These are phyloP conservation scores for Phalacrocorax brasilianus DNA, from an alignment of 2,113 vertebrate genomes.

Conservation along the genomic window DNA sequence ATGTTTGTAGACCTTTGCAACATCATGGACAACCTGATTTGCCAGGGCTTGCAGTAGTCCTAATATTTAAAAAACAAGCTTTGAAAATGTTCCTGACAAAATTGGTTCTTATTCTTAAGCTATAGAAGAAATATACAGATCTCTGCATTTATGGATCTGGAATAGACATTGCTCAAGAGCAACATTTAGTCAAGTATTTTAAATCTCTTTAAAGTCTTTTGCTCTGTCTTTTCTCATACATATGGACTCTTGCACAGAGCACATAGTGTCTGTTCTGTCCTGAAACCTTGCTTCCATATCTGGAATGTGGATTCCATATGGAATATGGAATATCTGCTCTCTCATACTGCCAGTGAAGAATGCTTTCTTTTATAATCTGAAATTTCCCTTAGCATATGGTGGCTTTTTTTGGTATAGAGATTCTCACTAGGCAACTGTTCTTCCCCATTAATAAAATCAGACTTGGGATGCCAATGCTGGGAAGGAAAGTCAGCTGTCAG, in stretches of 20 bases:
- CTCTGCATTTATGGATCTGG: background rate
- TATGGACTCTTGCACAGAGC: background rate
- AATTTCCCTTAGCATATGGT: background rate
- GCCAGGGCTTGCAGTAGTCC: background rate
- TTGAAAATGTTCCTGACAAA: background rate
- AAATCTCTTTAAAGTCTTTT: background rate
- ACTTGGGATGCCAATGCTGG: background rate
- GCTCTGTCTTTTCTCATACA: background rate
- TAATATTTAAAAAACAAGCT: background rate
- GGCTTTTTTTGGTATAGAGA: background rate
- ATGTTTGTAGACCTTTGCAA: background rate
- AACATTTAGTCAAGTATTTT: background rate
- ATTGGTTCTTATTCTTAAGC: background rate
- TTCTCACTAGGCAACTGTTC: background rate
- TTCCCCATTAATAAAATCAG: background rate
- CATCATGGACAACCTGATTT: background rate
- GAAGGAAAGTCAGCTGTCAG: background rate
- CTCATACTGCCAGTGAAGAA: background rate
- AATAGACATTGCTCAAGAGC: background rate
- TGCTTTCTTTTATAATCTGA: constrained; percentile 2
- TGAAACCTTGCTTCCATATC: constrained; percentile 2
- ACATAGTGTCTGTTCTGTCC: background rate
- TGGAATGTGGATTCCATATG: background rate
- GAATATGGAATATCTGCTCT: background rate
- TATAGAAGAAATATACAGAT: background rate